These are phyloP conservation scores for Ferrisia virgata DNA, from an alignment of 2,888 invertebrate species.

Conservation along the genomic window DNA sequence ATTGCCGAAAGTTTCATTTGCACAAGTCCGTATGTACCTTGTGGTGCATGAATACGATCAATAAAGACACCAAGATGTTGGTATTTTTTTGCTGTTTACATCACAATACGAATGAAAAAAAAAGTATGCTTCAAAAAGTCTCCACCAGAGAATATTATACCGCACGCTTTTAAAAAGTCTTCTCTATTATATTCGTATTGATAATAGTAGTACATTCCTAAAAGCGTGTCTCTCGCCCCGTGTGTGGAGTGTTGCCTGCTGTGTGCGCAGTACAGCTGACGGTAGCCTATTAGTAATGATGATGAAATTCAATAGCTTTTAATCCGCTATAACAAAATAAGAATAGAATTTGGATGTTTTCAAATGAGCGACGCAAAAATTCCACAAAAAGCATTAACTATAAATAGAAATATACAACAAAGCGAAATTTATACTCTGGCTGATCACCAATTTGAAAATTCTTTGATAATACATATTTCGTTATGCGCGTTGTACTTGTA, in stretches of 20 bases:
- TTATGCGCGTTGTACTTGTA: neutral
- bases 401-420: neutral
- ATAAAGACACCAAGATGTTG: neutral
- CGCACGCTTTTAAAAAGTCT: neutral
- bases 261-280: neutral
- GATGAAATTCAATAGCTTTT: constrained; percentile 25
- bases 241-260: neutral
- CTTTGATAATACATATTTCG: constrained; percentile 13
- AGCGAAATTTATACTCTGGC: neutral
- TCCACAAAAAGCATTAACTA: neutral
- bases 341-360: neutral
- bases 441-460: neutral
- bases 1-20: too few relatives aligned
- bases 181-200: neutral
- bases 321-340: constrained; percentile 8
- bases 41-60: neutral
- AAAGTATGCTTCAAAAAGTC: neutral
- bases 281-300: constrained; percentile 10
- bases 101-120: neutral
- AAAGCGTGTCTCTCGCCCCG: neutral
- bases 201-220: neutral
- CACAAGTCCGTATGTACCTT: too few relatives aligned
- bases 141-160: neutral
- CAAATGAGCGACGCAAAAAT: neutral
- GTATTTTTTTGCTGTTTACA: neutral